Percentiles rank a stretch among this genome's conserved stretches.
Conservation (phyloP, 2,797 vertebrate genomes). For the Acridotheres tristis region DNA sequence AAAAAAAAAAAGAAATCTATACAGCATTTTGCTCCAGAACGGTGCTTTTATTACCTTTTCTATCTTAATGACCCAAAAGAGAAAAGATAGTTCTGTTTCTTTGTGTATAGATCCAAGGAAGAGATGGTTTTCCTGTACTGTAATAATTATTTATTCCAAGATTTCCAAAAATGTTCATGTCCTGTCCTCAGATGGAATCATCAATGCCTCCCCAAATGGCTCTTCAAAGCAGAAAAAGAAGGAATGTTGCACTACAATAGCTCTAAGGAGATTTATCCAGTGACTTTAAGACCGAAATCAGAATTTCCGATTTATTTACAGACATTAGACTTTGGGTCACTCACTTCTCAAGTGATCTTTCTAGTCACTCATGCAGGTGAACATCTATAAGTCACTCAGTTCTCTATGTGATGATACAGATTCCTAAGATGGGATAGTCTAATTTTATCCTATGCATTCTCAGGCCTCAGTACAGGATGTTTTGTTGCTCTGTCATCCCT, state of each 20-base stretch:
- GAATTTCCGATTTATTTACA: not conserved
- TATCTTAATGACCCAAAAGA: not conserved
- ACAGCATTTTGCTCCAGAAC: not conserved
- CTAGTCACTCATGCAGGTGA: not conserved
- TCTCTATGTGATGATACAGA: not conserved
- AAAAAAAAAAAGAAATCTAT: not conserved
- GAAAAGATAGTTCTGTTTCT: not conserved
- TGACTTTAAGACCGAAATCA: not conserved
- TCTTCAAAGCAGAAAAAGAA: not conserved
- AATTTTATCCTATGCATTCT: not conserved
- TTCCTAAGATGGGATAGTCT: not conserved
- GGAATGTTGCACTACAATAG: not conserved
- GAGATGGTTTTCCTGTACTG: not conserved
- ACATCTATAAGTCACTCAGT: not conserved
- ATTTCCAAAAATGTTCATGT: not conserved
- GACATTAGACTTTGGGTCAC: not conserved
- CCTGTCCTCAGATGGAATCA: not conserved
- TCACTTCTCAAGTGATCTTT: not conserved
- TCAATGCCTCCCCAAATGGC: accelerated
- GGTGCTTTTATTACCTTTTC: not conserved
- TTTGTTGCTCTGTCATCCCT: not conserved
- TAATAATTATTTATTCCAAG: not conserved
- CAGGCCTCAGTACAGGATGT: not conserved
- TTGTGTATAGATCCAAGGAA: not conserved
- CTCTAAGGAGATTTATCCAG: not conserved